Percentiles rank a stretch among this genome's conserved stretches.
Evolutionary conservation across 1,140 invertebrate species (phyloP).

Genomic region (Orius insidiosus): DNA sequence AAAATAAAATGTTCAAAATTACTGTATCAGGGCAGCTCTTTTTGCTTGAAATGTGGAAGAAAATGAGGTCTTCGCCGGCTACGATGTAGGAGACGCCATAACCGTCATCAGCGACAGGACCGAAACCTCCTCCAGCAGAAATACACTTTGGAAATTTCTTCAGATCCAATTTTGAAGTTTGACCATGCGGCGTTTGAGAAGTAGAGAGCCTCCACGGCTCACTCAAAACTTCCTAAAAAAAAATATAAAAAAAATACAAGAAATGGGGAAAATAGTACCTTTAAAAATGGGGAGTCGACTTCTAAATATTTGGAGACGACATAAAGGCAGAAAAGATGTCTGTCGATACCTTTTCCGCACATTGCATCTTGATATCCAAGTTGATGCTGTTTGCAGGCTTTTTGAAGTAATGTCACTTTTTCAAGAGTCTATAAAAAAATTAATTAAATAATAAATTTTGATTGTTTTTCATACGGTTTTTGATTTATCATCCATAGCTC

Average conservation of each 20-base stretch:
- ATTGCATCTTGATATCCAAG: slow-evolving; percentile 84
- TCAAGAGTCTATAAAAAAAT: slow-evolving; percentile 41
- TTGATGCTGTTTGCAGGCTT: slow-evolving; percentile 70
- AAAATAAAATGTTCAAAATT: slow-evolving; percentile 31
- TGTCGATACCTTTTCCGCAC: slow-evolving; percentile 88
- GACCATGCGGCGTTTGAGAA: slow-evolving; percentile 93
- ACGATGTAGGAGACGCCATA: slow-evolving; percentile 98
- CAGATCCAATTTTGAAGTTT: slow-evolving; percentile 74
- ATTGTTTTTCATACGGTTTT: slow-evolving; percentile 31
- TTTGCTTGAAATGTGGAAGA: slow-evolving; percentile 97
- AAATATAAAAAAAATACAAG: too few species aligned
- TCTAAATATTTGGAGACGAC: slow-evolving; percentile 96
- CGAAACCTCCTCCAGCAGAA: slow-evolving; percentile 93
- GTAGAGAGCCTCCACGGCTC: slow-evolving; percentile 96
- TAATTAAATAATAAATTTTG: slow-evolving; percentile 3
- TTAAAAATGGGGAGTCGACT: slow-evolving; percentile 86
- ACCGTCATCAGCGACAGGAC: slow-evolving; percentile 93
- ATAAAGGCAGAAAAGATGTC: slow-evolving; percentile 94
- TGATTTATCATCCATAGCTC: slow-evolving; percentile 62
- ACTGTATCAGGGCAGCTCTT: slow-evolving; percentile 76
- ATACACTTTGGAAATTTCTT: slow-evolving; percentile 83
- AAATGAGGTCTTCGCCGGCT: slow-evolving; percentile 85
- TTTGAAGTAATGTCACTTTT: slow-evolving; percentile 44
- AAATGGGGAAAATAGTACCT: too few species aligned
- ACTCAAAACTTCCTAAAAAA: slow-evolving; percentile 72